Base-by-base conservation (phyloP, 2,888 invertebrate genomes). In the Xanthostigma xanthostigma region DNA sequence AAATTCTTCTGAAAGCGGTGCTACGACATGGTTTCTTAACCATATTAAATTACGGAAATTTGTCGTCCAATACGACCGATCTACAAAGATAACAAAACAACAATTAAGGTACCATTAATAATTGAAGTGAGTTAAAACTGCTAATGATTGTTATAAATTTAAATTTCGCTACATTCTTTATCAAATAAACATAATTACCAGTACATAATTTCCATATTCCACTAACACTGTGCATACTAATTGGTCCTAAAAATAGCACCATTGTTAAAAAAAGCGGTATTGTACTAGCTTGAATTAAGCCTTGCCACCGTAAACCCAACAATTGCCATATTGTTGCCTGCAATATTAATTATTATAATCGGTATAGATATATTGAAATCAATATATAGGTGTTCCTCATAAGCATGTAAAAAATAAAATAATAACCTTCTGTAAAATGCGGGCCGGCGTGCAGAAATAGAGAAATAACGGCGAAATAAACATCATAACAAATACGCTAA, bases 1-100 rank as follows among this genome's bases (percentile, higher is more conserved):
- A 72, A 94, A 91, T 66, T 96, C 96, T 67, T 96, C 96, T 49
- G 93, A 89, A 45, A 95, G 64, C 0, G 95, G 96, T 1, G 94
- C 94, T 58, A 94, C 85, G 34, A 94, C 67, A 61, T 89, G 85
- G 64, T 91, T 92, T 51, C 95, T 74, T 57, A 92, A 73, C 91
- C 92, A 93, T 35, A 85, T 77, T 47, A 88, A 69, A 58, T 87
- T 86, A 57, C 74, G 76, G 51, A 82, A 69, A 56, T 79, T 82
- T 48, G 75, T 75, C 48, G 78, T 64, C 89, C 90, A 83, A 56
- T 81, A 84, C 51, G 75, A 69, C 1, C 79, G 75, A 59, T 84
- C 88, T 86, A 61, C 17, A 63, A 64, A 46, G 53, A 49, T 48
- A 50, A 63, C 54, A 53, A 38, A 27, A 27, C 27, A 17, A 17